Evolutionary conservation across 2,888 invertebrate genomes (phyloP).

Genomic region (Tholera decimalis): DNA sequence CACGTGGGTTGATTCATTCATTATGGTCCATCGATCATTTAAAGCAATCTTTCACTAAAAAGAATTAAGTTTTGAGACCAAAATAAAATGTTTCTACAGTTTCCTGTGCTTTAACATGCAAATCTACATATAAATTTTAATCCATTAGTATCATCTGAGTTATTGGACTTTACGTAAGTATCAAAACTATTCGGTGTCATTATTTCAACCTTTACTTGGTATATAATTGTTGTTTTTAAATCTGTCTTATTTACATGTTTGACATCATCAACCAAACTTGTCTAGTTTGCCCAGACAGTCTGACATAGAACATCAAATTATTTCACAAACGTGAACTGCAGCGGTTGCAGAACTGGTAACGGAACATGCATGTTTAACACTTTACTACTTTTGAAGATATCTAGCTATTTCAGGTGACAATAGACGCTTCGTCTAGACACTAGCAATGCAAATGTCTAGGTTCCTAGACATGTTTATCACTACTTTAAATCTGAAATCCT

Average conservation of each 20-base stretch:
- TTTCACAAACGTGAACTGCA: neutral
- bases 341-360: slow-evolving; percentile 6
- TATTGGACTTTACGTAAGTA: neutral
- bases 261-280: neutral
- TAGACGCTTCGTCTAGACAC: slow-evolving; percentile 36
- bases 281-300: neutral
- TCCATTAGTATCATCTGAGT: neutral
- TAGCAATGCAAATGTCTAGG: slow-evolving; percentile 14
- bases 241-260: neutral
- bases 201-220: neutral
- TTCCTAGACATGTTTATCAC: slow-evolving; percentile 30
- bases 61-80: neutral
- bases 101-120: neutral
- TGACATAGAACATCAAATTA: slow-evolving; percentile 17
- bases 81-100: neutral
- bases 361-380: slow-evolving; percentile 8
- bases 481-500: slow-evolving; percentile 16
- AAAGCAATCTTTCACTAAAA: neutral
- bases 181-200: neutral
- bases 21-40: slow-evolving; percentile 18
- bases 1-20: slow-evolving; percentile 16
- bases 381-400: slow-evolving; percentile 7
- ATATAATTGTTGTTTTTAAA: neutral
- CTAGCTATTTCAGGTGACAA: slow-evolving; percentile 25
- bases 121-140: neutral